Evolutionary conservation across 1,140 invertebrate genomes (phyloP), one percentile per base, ranked within the genome.

Genomic region (Lepidurus apus): DNA sequence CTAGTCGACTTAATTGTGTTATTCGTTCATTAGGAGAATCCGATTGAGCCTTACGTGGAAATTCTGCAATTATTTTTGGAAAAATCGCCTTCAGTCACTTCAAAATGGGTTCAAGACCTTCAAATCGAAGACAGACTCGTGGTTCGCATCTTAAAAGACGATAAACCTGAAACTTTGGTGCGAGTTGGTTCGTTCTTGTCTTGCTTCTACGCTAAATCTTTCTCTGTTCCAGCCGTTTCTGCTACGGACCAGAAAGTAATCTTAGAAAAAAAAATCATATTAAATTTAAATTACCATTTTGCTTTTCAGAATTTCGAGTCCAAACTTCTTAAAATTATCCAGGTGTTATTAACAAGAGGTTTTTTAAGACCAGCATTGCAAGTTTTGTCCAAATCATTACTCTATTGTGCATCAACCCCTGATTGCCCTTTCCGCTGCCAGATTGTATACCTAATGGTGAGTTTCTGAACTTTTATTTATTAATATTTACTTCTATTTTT

Each of bases 371-470:
- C 53, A 65, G 53, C 53, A 21, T 17, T 65, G n/a, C 53, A 65
- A 65, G 53, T 65, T 65, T 21, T 65, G 5, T 65, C 53, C 13
- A 65, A 65, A 65, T 65, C 53, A n/a, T 65, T 65, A 21, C 53
- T 65, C 21, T 65, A 65, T 3, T 65, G 53, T 21, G 53, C 53
- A 13, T n/a, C 6, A 7, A 17, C 53, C 7, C 13, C 53, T 21
- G 53, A 65, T 65, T 65, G 53, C 13, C 17, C 53, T 9, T 65
- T 65, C 53, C 53, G 53, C 4, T 65, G 53, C 13, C 53, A 65
- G 21, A 65, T 65, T 17, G 7, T 65, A 7, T 65, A 65, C 53
- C 21, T 65, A 65, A 65, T 65, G 53, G 53, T 65, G 21, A 65
- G 53, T 17, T 34, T 34, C 34, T 34, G 34, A 34, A 34, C n/a